phyloP scores from a whole-genome alignment of 2,113 vertebrate genomes.

The Tupaia tana region DNA sequence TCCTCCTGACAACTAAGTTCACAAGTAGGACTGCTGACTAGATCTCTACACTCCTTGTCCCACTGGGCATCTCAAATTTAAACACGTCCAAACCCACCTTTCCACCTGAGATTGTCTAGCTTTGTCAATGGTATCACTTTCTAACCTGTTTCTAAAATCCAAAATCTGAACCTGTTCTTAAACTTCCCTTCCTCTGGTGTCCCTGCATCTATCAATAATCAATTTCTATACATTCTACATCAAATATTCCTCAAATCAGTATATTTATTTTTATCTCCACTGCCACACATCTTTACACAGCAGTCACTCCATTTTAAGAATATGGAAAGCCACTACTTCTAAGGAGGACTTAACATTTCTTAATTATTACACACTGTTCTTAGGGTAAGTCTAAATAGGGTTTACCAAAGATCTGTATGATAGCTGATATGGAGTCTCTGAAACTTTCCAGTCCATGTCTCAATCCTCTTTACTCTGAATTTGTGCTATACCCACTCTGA shows the following conservation, averaged over 20 bases:
- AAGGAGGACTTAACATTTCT: neutral
- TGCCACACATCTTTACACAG: neutral
- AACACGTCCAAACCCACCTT: neutral
- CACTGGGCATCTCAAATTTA: neutral
- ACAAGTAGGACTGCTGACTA: neutral
- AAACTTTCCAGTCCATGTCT: neutral
- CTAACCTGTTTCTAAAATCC: neutral
- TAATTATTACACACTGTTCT: neutral
- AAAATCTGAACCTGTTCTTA: neutral
- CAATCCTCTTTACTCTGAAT: neutral
- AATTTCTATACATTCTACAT: too few species aligned
- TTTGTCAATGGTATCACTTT: neutral
- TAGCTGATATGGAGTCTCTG: neutral
- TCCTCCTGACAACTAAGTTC: neutral
- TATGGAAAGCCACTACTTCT: neutral
- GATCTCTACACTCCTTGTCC: neutral
- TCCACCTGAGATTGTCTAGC: neutral
- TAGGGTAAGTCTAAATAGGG: neutral
- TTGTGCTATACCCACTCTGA: neutral
- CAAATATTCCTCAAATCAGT: neutral
- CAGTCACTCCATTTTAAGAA: neutral
- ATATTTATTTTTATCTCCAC: neutral
- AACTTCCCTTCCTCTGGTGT: neutral
- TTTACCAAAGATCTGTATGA: neutral
- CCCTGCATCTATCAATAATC: neutral